These are phyloP conservation scores for Monopterus albus DNA, from an alignment of 2,113 vertebrate species.

Conservation along the genomic window DNA sequence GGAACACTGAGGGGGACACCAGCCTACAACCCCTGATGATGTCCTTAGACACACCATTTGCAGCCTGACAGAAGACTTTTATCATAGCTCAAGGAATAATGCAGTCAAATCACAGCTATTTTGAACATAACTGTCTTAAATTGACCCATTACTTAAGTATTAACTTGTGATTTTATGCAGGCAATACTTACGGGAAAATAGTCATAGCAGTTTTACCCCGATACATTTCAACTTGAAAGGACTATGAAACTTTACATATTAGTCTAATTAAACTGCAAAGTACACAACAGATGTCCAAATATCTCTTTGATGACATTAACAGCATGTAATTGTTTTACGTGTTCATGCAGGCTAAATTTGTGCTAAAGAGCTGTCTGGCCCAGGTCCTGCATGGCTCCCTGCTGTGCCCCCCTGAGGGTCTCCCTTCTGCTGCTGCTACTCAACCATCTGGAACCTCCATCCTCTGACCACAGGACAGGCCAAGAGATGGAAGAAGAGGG, in stretches of 20 bases:
- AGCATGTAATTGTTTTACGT: constrained; percentile 35
- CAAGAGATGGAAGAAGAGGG: constrained; percentile 2
- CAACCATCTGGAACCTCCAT: constrained; percentile 62
- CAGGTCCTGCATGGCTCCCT: constrained; percentile 28
- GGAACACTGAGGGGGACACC: not conserved
- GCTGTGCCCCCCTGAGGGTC: constrained; percentile 40
- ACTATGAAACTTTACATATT: not conserved
- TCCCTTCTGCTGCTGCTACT: constrained; percentile 57
- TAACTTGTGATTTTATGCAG: not conserved
- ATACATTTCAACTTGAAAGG: not conserved
- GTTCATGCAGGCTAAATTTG: constrained; percentile 59
- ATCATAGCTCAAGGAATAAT: too few species aligned
- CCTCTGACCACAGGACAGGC: constrained; percentile 7
- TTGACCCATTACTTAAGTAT: not conserved
- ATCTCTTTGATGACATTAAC: constrained; percentile 53
- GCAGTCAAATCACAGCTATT: not conserved
- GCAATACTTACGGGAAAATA: not conserved
- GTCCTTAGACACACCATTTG: not conserved
- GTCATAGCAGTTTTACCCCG: not conserved
- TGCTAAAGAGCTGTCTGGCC: constrained; percentile 58
- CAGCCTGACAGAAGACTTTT: too few species aligned
- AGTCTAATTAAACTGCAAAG: constrained; percentile 5
- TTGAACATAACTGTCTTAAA: not conserved
- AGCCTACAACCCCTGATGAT: not conserved
- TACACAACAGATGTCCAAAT: constrained; percentile 1